These are phyloP conservation scores for Trachemys scripta DNA, from an alignment of 2,113 vertebrate species.

Conservation along the genomic window DNA sequence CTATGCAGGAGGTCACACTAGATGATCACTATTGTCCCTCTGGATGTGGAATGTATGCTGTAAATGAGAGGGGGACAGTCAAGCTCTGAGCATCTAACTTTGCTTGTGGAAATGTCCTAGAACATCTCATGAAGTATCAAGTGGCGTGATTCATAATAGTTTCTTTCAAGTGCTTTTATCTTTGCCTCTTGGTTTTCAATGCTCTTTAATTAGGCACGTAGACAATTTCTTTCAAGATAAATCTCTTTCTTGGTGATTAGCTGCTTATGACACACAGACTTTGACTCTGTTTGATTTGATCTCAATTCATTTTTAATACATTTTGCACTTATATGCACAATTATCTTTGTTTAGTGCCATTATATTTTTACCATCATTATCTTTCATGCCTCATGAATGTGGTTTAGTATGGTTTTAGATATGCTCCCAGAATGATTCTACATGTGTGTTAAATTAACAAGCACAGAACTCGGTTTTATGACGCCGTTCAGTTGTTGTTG, in stretches of 20 bases:
- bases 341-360: neutral
- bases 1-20: neutral
- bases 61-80: neutral
- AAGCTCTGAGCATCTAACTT: constrained; percentile 3
- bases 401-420: neutral
- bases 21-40: neutral
- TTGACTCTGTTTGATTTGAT: neutral
- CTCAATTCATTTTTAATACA: neutral
- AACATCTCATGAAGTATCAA: neutral
- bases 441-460: neutral
- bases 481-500: neutral
- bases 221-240: constrained; percentile 7
- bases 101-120: constrained; percentile 11
- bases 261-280: neutral
- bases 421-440: accelerated
- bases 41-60: neutral
- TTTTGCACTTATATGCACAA: neutral
- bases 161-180: constrained; percentile 17
- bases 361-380: neutral
- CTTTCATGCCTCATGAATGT: neutral
- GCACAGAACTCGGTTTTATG: neutral
- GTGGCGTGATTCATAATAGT: constrained; percentile 22
- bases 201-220: constrained; percentile 36
- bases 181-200: neutral
- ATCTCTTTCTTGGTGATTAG: neutral